phyloP scores from a whole-genome alignment of 2,888 invertebrate species.

The Chymomyza amoena region DNA sequence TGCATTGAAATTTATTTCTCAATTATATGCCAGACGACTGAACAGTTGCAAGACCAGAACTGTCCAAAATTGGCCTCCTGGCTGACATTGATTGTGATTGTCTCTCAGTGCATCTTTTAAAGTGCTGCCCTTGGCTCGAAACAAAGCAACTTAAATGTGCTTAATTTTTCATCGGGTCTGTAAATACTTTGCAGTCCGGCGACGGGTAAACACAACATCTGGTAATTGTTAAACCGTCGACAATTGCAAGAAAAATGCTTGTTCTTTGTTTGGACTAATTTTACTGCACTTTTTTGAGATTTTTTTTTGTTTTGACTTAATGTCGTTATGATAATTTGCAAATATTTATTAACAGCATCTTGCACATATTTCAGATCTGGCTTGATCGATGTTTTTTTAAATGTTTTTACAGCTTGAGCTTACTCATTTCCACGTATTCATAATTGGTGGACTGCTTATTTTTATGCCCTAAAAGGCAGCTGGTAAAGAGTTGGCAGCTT shows the following conservation, averaged over 20 bases:
- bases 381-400: slow-evolving; percentile 68
- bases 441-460: slow-evolving; percentile 20
- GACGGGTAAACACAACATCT: slow-evolving; percentile 63
- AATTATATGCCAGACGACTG: slow-evolving; percentile 65
- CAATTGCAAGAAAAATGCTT: slow-evolving; percentile 58
- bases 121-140: not conserved
- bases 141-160: not conserved
- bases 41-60: slow-evolving; percentile 33
- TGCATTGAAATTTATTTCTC: slow-evolving; percentile 62
- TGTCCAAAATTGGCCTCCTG: not conserved
- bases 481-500: slow-evolving; percentile 50
- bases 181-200: slow-evolving; percentile 10
- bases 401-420: slow-evolving; percentile 37
- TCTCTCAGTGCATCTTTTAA: not conserved
- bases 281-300: slow-evolving; percentile 17
- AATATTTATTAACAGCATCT: slow-evolving; percentile 11
- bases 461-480: slow-evolving; percentile 37
- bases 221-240: slow-evolving; percentile 71
- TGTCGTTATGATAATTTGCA: slow-evolving; percentile 44
- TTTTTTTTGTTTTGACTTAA: slow-evolving; percentile 14
- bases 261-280: slow-evolving; percentile 58
- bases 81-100: not conserved
- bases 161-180: slow-evolving; percentile 3
- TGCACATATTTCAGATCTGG: slow-evolving; percentile 18
- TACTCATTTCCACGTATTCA: slow-evolving; percentile 49